Evolutionary conservation across 2,797 vertebrate species (phyloP).

Genomic region (Hypotaenidia okinawae): DNA sequence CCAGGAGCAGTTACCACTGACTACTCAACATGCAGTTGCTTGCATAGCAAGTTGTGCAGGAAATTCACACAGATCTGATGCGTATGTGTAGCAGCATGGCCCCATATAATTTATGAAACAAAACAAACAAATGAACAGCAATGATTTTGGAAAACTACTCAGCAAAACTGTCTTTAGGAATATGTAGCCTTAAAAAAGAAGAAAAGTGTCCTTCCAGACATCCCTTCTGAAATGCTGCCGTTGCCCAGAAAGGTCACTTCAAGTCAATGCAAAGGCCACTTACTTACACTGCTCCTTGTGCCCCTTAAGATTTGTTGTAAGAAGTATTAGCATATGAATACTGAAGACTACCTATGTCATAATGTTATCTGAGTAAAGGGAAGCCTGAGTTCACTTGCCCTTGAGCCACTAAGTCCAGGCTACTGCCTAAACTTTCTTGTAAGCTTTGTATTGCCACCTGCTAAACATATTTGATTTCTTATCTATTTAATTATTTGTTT

Average conservation of each 20-base stretch:
- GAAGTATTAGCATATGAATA: neutral
- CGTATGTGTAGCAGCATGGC: accelerated
- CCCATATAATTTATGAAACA: neutral
- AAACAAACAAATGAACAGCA: neutral
- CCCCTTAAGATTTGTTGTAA: neutral
- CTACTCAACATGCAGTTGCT: neutral
- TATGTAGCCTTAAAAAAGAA: neutral
- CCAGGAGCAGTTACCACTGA: neutral
- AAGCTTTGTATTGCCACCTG: neutral
- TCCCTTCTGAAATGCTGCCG: neutral
- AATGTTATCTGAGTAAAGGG: neutral
- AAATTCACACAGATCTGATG: neutral
- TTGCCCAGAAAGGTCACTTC: neutral
- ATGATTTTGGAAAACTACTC: neutral
- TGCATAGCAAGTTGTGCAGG: neutral
- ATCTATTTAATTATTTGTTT: neutral
- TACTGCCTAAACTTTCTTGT: neutral
- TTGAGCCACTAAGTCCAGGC: neutral
- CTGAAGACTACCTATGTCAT: neutral
- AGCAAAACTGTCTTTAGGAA: neutral
- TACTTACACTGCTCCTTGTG: neutral
- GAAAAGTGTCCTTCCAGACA: neutral
- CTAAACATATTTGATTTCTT: neutral
- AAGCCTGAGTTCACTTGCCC: neutral
- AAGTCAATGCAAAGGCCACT: neutral